Evolutionary conservation across 2,888 invertebrate genomes (phyloP).

Genomic region (Syrphus vitripennis): DNA sequence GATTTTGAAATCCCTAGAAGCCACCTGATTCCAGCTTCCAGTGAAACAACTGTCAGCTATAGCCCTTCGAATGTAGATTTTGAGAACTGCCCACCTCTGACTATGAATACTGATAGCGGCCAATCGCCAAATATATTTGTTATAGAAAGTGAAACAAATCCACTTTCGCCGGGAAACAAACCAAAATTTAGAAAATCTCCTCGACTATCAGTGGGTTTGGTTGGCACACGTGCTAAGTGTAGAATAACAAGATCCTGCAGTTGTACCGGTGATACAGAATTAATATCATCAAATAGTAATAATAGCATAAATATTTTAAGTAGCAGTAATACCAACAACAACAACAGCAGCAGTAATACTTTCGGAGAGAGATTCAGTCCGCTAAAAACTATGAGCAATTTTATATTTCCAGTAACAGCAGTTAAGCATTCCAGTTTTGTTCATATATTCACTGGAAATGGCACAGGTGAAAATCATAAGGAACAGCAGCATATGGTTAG

Average conservation of each 20-base stretch:
- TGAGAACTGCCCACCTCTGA: slow-evolving; percentile 58
- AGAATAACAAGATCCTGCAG: slow-evolving; percentile 72
- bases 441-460: slow-evolving; percentile 77
- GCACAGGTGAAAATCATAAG: slow-evolving; percentile 35
- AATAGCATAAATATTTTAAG: slow-evolving; percentile 64
- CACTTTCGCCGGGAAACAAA: slow-evolving; percentile 75
- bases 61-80: slow-evolving; percentile 67
- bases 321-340: slow-evolving; percentile 56
- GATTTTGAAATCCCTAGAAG: slow-evolving; percentile 73
- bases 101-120: slow-evolving; percentile 60
- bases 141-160: slow-evolving; percentile 76
- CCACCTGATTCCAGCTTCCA: slow-evolving; percentile 63
- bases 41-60: slow-evolving; percentile 71
- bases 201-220: slow-evolving; percentile 68
- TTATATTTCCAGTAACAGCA: slow-evolving; percentile 77
- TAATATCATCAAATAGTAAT: slow-evolving; percentile 66
- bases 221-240: slow-evolving; percentile 57
- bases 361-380: slow-evolving; percentile 81
- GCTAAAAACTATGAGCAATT: slow-evolving; percentile 81
- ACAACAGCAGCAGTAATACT: slow-evolving; percentile 53
- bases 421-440: slow-evolving; percentile 80
- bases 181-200: slow-evolving; percentile 77
- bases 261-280: slow-evolving; percentile 68
- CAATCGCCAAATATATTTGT: slow-evolving; percentile 74
- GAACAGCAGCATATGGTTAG: slow-evolving; percentile 44